Conservation (phyloP, 92 coral and sea anemone genomes). For the Phymanthus crucifer region DNA sequence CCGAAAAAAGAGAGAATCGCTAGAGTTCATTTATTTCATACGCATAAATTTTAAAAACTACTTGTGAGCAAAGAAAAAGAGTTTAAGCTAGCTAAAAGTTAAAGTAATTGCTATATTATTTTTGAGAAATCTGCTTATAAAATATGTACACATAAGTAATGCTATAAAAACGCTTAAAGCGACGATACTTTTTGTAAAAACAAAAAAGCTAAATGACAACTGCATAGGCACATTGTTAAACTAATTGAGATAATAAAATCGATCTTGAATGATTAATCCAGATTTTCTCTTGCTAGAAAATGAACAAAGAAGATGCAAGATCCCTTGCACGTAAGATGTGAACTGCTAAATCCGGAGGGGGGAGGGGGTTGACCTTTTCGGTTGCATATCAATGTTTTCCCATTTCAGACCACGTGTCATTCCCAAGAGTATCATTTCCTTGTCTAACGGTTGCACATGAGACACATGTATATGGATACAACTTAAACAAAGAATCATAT, state of each 20-base stretch:
- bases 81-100: not conserved
- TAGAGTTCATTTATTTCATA: constrained; percentile 4
- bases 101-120: not conserved
- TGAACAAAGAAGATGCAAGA: no score
- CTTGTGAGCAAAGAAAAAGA: not conserved
- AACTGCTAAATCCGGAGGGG: no score
- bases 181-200: constrained; percentile 2
- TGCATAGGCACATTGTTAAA: constrained; percentile 8
- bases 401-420: no score
- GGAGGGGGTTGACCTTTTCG: no score
- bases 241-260: not conserved
- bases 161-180: not conserved
- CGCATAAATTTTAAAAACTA: not conserved
- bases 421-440: no score
- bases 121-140: not conserved
- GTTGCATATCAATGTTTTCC: no score
- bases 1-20: not conserved
- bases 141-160: not conserved
- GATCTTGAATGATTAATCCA: not conserved
- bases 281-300: no score
- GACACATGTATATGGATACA: no score
- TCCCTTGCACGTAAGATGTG: no score
- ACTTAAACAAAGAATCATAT: no score
- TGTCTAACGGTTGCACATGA: no score
- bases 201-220: not conserved